Base-by-base conservation (phyloP, 2,888 invertebrate genomes). In the Nephrocerus scutellatus region DNA sequence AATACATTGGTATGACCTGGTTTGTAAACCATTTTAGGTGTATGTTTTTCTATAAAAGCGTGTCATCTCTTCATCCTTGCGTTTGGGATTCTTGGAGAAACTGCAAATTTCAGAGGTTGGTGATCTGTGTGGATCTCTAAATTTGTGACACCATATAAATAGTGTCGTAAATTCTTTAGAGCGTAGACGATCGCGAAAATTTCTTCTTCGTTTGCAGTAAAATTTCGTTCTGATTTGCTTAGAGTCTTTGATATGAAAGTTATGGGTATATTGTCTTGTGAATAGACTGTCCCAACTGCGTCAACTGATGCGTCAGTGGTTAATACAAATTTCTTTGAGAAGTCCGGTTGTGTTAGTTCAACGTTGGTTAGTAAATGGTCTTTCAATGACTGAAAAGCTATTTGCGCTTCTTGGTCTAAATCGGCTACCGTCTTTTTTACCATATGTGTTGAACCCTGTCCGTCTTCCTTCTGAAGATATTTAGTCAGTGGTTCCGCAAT, bases 1-100 rank as follows among this genome's bases (percentile, higher is more conserved):
- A 39, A 30, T 6, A 41, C 18, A 15, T 45, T 45, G 19, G 30
- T 26, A n/a, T 26, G 30, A 26, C 48, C 41, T 32, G 48, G 56
- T 38, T 54, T 52, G 24, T 52, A 54, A 16, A 45, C 24, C 16
- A 49, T 44, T 39, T 52, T 46, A 7, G 53, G 53, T 6, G 53
- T 44, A 29, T 46, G 60, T 39, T 62, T 60, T 37, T 54, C 52
- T 51, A 58, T 36, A 61, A 46, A 13, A 10, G 44, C 38, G 13
- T 56, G 44, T 66, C 64, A 68, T 7, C 66, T 31, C 10, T 56
- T 60, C n/a, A 65, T 46, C 47, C 63, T 56, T 0, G 60, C 55
- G 28, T 58, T 62, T 1, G 63, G 63, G 21, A 46, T 49, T 22
- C 43, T 24, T 2, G 30, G 12, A 16, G 46, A 46, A 10, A 49